Evolutionary conservation across 2,888 invertebrate species (phyloP).

Genomic region (Pammene aurita): DNA sequence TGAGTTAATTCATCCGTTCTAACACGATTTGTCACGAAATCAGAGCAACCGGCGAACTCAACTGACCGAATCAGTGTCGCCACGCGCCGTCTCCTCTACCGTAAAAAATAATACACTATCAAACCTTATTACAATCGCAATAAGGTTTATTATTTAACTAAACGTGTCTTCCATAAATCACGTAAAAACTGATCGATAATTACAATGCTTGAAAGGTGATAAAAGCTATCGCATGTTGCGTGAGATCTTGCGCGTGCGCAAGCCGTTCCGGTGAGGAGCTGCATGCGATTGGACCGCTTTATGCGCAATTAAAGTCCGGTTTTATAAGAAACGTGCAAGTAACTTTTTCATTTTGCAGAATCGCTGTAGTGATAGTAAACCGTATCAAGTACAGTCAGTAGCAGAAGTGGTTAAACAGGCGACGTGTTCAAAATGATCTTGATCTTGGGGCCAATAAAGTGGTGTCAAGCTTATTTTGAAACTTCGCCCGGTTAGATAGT

Average conservation of each 20-base stretch:
- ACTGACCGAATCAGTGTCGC: conserved; percentile 29
- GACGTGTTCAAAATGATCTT: too few relatives aligned
- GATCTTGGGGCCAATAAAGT: too few relatives aligned
- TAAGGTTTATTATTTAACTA: neutral
- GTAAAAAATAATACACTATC: neutral
- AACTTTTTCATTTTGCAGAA: conserved; percentile 2
- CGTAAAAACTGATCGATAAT: conserved; percentile 26
- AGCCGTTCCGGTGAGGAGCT: conserved; percentile 26
- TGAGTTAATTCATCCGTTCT: conserved; percentile 12
- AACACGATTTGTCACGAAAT: conserved; percentile 29
- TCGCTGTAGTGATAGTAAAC: neutral
- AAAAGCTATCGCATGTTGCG: conserved; percentile 24
- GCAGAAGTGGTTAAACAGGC: too few relatives aligned
- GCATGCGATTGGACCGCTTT: conserved; percentile 23
- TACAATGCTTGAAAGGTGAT: conserved; percentile 25
- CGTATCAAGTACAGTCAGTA: neutral
- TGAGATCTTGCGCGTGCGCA: conserved; percentile 4
- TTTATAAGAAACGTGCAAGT: conserved; percentile 10
- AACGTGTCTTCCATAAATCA: conserved; percentile 9
- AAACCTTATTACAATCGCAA: neutral
- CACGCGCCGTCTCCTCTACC: conserved; percentile 12
- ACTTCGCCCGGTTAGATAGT: too few relatives aligned
- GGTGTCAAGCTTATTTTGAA: too few relatives aligned
- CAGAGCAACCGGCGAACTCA: conserved; percentile 12
- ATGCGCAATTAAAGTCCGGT: conserved; percentile 27